These are phyloP conservation scores for Heliocidaris erythrogramma DNA, from an alignment of 35 echinoderm and acorn worm species.

Conservation along the genomic window DNA sequence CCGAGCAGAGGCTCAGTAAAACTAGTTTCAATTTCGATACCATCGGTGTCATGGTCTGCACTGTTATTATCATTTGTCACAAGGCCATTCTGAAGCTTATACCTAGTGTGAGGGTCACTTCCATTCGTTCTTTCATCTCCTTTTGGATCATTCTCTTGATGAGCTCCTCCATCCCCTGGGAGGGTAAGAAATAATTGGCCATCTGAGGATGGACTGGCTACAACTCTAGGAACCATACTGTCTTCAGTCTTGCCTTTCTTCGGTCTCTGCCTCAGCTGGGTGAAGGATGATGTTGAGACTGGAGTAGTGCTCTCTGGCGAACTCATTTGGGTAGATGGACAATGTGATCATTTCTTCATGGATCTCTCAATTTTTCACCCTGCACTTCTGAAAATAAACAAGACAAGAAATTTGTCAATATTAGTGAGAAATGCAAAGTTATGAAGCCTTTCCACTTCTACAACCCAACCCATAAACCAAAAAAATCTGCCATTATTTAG, in stretches of 20 bases:
- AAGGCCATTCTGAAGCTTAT: conserved; percentile 16
- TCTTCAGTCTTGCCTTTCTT: conserved; percentile 7
- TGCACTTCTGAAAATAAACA: neutral
- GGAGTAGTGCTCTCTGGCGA: neutral
- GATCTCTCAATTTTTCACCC: neutral
- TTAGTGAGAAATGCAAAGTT: no score
- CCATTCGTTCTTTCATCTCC: neutral
- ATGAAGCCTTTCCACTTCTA: no score
- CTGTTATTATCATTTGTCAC: neutral
- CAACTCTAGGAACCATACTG: conserved; percentile 34
- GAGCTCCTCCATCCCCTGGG: neutral
- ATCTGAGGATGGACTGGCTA: neutral
- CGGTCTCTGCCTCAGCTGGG: neutral
- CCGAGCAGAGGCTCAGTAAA: conserved; percentile 53
- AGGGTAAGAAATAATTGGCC: neutral
- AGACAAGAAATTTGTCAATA: neutral
- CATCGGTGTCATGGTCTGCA: neutral
- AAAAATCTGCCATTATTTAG: no score
- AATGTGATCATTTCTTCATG: neutral
- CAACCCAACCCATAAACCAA: no score
- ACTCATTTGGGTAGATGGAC: neutral
- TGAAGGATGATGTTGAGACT: neutral
- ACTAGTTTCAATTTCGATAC: conserved; percentile 35
- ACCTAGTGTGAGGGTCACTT: neutral
- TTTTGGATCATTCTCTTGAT: neutral